Conservation (phyloP, 2,797 vertebrate species). For the Danio aesculapii region DNA sequence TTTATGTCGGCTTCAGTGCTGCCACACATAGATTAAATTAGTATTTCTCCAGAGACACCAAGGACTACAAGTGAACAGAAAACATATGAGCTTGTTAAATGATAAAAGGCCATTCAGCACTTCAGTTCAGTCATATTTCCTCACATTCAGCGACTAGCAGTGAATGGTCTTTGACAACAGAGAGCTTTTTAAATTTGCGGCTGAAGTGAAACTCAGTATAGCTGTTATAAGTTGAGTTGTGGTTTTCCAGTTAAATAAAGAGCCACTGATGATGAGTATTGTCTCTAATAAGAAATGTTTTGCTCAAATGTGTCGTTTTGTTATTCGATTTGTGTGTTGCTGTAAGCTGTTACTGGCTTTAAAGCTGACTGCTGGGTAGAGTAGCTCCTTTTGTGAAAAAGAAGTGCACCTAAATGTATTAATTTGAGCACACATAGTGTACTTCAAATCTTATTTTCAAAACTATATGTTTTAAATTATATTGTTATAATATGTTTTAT, state of each 20-base stretch:
- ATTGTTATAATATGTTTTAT: too few species aligned
- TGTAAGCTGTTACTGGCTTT: too few species aligned
- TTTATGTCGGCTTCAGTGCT: constrained; percentile 2
- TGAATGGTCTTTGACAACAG: constrained; percentile 5
- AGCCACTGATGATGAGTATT: too few species aligned
- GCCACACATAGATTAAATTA: constrained; percentile 10
- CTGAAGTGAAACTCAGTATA: constrained; percentile 23
- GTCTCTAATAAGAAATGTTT: not conserved
- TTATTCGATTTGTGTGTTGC: constrained; percentile 24
- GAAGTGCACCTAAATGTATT: too few species aligned
- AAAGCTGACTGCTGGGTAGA: too few species aligned
- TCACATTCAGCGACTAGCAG: not conserved
- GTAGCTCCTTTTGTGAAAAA: too few species aligned
- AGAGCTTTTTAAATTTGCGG: constrained; percentile 18
- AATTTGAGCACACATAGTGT: too few species aligned
- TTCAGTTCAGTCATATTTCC: not conserved
- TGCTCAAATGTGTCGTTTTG: constrained; percentile 25
- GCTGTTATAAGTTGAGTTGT: too few species aligned
- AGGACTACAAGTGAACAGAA: constrained; percentile 6
- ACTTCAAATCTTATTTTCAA: too few species aligned
- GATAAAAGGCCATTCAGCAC: not conserved
- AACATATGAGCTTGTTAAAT: not conserved
- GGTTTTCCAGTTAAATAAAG: too few species aligned
- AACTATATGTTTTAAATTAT: too few species aligned
- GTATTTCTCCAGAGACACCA: not conserved